Percentiles rank a stretch among this genome's conserved stretches.
Conservation (phyloP, 2,797 vertebrate species). For the Sciaenops ocellatus region DNA sequence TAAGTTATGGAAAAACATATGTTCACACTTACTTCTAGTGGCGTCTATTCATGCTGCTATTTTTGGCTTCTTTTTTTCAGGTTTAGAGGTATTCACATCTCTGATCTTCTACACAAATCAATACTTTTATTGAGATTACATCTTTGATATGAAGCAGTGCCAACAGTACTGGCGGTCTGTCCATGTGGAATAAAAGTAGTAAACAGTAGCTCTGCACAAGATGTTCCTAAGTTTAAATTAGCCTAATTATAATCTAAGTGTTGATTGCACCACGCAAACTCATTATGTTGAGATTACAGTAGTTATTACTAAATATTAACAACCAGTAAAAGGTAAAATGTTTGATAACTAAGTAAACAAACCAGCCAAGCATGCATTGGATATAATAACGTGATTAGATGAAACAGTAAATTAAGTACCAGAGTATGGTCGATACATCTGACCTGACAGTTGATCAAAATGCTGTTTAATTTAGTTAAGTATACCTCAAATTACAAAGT, state of each 20-base stretch:
- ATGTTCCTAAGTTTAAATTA: background rate
- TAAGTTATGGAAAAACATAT: background rate
- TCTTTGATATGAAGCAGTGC: background rate
- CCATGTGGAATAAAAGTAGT: background rate
- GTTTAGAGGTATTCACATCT: background rate
- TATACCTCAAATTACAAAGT: background rate
- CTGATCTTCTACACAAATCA: background rate
- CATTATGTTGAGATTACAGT: background rate
- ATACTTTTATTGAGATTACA: background rate
- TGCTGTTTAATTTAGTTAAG: background rate
- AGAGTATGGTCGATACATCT: background rate
- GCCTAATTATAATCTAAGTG: background rate
- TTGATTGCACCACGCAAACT: background rate
- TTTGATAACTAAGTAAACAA: background rate
- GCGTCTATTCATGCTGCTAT: background rate
- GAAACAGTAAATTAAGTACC: background rate
- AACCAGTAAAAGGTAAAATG: background rate
- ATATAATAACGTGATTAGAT: background rate
- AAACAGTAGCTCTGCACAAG: background rate
- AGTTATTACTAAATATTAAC: background rate
- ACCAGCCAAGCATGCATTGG: background rate
- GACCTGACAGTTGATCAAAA: background rate
- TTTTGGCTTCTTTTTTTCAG: background rate
- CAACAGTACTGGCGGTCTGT: background rate
- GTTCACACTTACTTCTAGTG: conserved; percentile 4